A percentile compares a stretch with the other conserved stretches of the same genome.
These are phyloP conservation scores for Homarus americanus DNA, from an alignment of 1,140 invertebrate genomes.

Conservation along the genomic window DNA sequence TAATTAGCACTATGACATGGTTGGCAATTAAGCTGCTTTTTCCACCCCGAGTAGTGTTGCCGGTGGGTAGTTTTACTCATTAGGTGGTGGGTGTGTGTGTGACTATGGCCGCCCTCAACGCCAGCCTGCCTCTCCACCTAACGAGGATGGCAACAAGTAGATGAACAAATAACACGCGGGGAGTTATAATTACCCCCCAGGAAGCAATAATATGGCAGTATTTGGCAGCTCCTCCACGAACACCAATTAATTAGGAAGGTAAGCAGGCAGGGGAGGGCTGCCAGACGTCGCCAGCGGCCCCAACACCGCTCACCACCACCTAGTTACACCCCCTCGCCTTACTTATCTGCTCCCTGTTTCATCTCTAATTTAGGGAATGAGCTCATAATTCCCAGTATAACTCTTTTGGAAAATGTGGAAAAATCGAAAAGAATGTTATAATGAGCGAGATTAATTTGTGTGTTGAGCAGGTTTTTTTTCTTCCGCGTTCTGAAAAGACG, in stretches of 20 bases:
- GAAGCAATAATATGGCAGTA: constrained; percentile 39
- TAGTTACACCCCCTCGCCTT: background rate
- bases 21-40: constrained; percentile 46
- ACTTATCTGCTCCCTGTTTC: background rate
- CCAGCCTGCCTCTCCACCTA: background rate
- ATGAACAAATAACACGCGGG: constrained; percentile 8
- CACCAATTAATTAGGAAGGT: constrained; percentile 64
- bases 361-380: constrained; percentile 25
- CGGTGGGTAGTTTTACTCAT: background rate
- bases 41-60: constrained; percentile 1
- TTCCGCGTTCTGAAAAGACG: constrained; percentile 19
- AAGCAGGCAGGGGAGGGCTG: constrained; percentile 41
- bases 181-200: constrained; percentile 2
- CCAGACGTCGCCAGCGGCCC: constrained; percentile 22
- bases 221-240: constrained; percentile 55
- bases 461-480: background rate
- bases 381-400: constrained; percentile 17
- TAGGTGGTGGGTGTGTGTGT: background rate
- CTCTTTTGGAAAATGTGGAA: background rate
- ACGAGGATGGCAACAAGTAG: background rate
- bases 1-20: constrained; percentile 58
- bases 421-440: constrained; percentile 35
- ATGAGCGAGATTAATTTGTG: constrained; percentile 43
- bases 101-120: background rate
- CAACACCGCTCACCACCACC: background rate